These are phyloP conservation scores for Papilio elwesi DNA, from an alignment of 2,888 invertebrate genomes.

Conservation along the genomic window DNA sequence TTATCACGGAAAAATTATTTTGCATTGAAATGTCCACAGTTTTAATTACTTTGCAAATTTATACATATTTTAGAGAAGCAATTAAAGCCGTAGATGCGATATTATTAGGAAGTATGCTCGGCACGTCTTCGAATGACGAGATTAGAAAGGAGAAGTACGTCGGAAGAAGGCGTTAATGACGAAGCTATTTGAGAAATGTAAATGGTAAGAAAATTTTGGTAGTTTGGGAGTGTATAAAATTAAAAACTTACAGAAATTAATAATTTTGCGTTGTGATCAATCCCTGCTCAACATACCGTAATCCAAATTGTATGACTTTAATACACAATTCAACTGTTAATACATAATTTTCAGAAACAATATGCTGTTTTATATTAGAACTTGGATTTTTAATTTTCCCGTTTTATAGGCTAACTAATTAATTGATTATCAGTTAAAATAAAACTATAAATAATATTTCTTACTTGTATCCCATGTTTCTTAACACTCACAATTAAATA, in stretches of 20 bases:
- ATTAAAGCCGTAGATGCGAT: conserved; percentile 11
- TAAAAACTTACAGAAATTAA: neutral
- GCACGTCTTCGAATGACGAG: conserved; percentile 12
- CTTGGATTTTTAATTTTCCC: too few relatives aligned
- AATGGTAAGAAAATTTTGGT: neutral
- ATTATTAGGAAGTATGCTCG: conserved; percentile 3
- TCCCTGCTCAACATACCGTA: too few relatives aligned
- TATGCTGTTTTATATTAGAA: neutral
- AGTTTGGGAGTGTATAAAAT: neutral
- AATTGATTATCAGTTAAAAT: neutral
- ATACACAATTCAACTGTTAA: neutral
- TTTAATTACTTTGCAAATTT: conserved; percentile 15
- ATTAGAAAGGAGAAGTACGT: conserved; percentile 10
- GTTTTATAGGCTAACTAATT: too few relatives aligned
- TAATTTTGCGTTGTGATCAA: too few relatives aligned
- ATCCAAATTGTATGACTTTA: too few relatives aligned
- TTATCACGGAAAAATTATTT: conserved; percentile 1
- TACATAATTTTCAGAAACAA: neutral
- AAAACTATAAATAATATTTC: conserved; percentile 16
- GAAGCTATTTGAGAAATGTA: neutral
- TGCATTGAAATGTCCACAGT: conserved; percentile 11
- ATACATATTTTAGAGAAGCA: conserved; percentile 14
- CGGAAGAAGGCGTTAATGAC: neutral
- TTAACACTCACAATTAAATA: neutral
- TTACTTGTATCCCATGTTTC: conserved; percentile 38